Base-by-base conservation (phyloP, 2,888 invertebrate genomes). In the Busseola fusca region DNA sequence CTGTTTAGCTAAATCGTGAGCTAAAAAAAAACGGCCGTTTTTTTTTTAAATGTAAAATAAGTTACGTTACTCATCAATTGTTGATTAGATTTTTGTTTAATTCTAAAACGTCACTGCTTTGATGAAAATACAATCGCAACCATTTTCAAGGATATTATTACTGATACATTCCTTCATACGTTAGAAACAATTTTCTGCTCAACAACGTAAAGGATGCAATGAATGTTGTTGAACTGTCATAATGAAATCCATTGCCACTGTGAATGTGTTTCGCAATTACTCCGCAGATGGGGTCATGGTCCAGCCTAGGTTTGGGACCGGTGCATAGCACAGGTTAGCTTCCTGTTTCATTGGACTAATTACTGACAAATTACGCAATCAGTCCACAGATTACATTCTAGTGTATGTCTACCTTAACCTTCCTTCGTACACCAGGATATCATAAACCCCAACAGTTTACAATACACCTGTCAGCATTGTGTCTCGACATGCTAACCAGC, bases 401-500 rank as follows among this genome's bases (percentile, higher is more conserved):
- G 50, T 83, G 63, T 69, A 18, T 12, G 3, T 0, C 6, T 10
- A 69, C 66, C 76, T 42, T 62, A 66, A 64, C 54, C 59, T 73
- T 48, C 74, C 72, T 68, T 83, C 81, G 82, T 72, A 80, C 75
- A 84, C 81, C 75, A 80, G 75, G 78, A 74, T 74, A 72, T 75
- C 84, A 82, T 89, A 89, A 89, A 89, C 84, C 83, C 78, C 78
- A 82, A 83, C 83, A 83, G 87, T 87, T 87, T 86, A 88, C 84
- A 87, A 83, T 88, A 85, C 80, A 88, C 84, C 86, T 86, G 86
- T 87, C 84, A 84, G 81, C 81, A 89, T 87, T 81, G 84, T 74
- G 68, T 72, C 81, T 74, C 82, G 83, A 87, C 91, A 91, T 88
- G 91, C 91, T 74, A 91, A 82, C 69, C 78, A 42, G 71, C 87